phyloP scores from a whole-genome alignment of 1,140 invertebrate species.

The Philotrypesis tridentata region DNA sequence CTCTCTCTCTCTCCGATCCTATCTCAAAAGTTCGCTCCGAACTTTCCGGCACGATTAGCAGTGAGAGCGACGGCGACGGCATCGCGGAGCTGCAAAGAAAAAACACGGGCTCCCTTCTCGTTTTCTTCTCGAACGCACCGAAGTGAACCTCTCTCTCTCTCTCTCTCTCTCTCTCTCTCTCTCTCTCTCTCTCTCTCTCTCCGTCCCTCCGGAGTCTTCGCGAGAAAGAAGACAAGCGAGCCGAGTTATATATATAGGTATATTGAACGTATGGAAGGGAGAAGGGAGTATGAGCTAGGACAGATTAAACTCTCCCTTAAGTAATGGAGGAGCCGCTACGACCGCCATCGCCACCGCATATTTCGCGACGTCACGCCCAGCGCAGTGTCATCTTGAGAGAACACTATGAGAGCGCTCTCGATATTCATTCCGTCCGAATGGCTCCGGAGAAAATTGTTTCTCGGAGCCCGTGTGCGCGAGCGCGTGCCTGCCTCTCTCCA shows the following conservation, averaged over 20 bases:
- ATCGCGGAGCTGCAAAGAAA: not conserved
- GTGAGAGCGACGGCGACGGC: too few species aligned
- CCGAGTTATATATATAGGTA: not conserved
- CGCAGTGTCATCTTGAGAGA: slow-evolving; percentile 5
- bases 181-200: too few species aligned
- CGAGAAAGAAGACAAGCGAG: not conserved
- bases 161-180: too few species aligned
- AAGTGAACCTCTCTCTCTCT: slow-evolving; percentile 13
- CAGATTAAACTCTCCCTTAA: slow-evolving; percentile 35
- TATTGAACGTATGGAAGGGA: not conserved
- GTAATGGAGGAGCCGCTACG: slow-evolving; percentile 9
- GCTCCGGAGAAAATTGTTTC: slow-evolving; percentile 2
- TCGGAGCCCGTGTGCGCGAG: not conserved
- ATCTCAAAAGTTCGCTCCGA: slow-evolving; percentile 15
- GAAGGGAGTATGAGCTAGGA: not conserved
- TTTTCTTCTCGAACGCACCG: slow-evolving; percentile 14
- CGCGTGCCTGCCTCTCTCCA: not conserved
- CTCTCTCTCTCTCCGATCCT: too few species aligned
- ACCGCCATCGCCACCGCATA: not conserved
- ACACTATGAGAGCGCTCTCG: slow-evolving; percentile 2
- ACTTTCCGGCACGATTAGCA: slow-evolving; percentile 21
- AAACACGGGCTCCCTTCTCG: not conserved
- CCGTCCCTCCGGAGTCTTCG: not conserved
- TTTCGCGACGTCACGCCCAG: slow-evolving; percentile 18
- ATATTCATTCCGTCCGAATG: slow-evolving; percentile 13